Percentiles rank a stretch among this genome's conserved stretches.
phyloP scores from a whole-genome alignment of 2,888 invertebrate genomes.

The Tanypteryx hageni region DNA sequence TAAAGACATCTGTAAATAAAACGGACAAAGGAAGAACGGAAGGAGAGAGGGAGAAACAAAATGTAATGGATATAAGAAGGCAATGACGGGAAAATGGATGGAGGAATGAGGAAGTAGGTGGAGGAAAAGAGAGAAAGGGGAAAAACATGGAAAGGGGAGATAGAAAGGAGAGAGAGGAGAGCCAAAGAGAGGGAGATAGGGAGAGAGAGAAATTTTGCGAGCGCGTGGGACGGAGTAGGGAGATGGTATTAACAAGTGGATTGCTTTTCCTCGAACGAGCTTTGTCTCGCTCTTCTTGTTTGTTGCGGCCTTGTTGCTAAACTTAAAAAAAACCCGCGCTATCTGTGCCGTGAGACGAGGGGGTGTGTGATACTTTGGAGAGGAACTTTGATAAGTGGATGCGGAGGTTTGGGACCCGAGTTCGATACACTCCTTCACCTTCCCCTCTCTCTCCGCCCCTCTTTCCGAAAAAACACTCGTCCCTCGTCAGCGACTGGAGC shows the following conservation, averaged over 20 bases:
- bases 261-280: constrained; percentile 16
- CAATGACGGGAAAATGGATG: neutral
- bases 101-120: neutral
- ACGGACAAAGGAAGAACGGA: neutral
- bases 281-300: constrained; percentile 1
- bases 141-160: neutral
- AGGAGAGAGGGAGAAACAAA: neutral
- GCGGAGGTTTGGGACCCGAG: constrained; percentile 11
- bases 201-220: neutral
- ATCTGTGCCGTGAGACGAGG: neutral
- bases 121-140: neutral
- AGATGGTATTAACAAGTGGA: neutral
- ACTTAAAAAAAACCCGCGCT: neutral
- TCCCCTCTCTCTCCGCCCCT: neutral
- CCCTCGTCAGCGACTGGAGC: neutral
- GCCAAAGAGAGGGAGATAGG: neutral
- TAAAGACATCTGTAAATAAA: neutral
- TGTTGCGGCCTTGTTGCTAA: constrained; percentile 25
- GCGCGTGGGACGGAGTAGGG: neutral
- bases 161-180: neutral
- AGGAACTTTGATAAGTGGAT: neutral
- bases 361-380: constrained; percentile 6
- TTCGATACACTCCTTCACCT: constrained; percentile 2
- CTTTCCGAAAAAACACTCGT: neutral
- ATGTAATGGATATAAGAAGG: neutral